These are phyloP conservation scores for Anaspis maculata DNA, from an alignment of 2,888 invertebrate species.

Conservation along the genomic window DNA sequence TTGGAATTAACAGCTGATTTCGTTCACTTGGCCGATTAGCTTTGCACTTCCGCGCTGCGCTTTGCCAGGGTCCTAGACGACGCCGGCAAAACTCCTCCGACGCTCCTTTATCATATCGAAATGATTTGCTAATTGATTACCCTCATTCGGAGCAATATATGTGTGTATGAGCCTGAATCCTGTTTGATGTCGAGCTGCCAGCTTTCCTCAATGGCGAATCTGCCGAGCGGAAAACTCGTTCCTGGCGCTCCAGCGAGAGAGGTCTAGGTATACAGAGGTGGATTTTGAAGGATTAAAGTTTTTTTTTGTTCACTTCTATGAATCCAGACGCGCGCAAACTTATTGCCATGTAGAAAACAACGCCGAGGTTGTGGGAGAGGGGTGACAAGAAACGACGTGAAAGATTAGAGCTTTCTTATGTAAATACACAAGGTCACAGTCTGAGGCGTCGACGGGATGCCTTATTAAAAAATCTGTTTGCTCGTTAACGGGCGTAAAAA, in stretches of 20 bases:
- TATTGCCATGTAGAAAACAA: too few relatives aligned
- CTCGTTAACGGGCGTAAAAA: conserved; percentile 30
- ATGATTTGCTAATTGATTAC: conserved; percentile 34
- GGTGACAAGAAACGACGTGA: conserved; percentile 3
- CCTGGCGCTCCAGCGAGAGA: too few relatives aligned
- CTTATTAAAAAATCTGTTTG: conserved; percentile 33
- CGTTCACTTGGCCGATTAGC: conserved; percentile 26
- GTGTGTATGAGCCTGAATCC: conserved; percentile 26
- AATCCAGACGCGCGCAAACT: too few relatives aligned
- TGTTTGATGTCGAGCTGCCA: conserved; percentile 22
- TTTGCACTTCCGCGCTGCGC: conserved; percentile 23
- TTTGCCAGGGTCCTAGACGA: too few relatives aligned
- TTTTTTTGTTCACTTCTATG: too few relatives aligned
- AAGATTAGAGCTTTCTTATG: conserved; percentile 21
- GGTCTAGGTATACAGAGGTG: too few relatives aligned
- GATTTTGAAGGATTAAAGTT: too few relatives aligned
- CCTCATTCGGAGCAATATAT: conserved; percentile 27
- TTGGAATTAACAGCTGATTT: too few relatives aligned
- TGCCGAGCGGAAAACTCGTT: conserved; percentile 21
- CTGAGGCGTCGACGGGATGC: conserved; percentile 22
- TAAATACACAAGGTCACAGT: conserved; percentile 26
- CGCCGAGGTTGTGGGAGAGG: too few relatives aligned
- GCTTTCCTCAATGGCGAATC: conserved; percentile 22
- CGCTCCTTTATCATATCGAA: conserved; percentile 24
- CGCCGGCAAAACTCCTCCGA: conserved; percentile 7